Percentiles rank a stretch among this genome's conserved stretches.
These are phyloP conservation scores for Cantharis flavilabris DNA, from an alignment of 2,888 invertebrate species.

Conservation along the genomic window DNA sequence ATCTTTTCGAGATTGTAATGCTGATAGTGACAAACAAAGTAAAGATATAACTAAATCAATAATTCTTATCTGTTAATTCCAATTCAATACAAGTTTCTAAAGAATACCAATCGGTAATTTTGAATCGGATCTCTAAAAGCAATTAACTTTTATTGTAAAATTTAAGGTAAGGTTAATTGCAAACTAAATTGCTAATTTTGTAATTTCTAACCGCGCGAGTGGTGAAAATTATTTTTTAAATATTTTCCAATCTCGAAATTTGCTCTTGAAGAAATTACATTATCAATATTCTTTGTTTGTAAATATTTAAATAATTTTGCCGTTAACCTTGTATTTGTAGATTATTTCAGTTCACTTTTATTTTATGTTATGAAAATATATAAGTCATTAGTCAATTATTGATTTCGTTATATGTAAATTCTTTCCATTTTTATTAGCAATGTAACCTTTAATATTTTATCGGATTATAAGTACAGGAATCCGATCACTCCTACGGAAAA, in stretches of 20 bases:
- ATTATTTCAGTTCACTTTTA: not conserved
- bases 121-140: not conserved
- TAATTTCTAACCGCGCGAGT: not conserved
- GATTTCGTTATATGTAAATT: not conserved
- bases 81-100: not conserved
- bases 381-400: not conserved
- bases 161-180: not conserved
- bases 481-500: not conserved
- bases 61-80: not conserved
- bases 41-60: not conserved
- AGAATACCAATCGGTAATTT: not conserved
- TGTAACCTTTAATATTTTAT: not conserved
- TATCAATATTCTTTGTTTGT: not conserved
- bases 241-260: not conserved
- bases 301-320: not conserved
- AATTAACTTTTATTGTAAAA: not conserved
- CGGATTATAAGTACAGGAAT: not conserved
- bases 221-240: not conserved
- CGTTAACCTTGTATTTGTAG: not conserved
- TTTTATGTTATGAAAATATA: not conserved
- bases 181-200: not conserved
- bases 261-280: not conserved
- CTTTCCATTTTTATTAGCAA: not conserved
- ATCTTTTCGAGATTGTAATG: not conserved
- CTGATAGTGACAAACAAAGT: not conserved